A percentile compares a stretch with the other conserved stretches of the same genome.
These are phyloP conservation scores for Asarcornis scutulata DNA, from an alignment of 2,113 vertebrate genomes.

Conservation along the genomic window DNA sequence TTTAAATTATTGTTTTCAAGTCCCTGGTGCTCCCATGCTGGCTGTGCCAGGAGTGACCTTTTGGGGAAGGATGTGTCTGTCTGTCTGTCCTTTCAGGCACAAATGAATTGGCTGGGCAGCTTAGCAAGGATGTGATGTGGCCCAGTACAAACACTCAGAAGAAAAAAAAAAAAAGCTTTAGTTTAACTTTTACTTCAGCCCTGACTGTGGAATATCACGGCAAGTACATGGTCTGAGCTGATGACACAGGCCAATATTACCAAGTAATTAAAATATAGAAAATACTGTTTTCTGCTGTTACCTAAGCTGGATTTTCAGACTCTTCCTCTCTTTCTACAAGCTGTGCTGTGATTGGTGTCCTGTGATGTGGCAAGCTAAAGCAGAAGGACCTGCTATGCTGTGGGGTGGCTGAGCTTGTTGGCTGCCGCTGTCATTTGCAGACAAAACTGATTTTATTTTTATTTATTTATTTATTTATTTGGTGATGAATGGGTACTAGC, in stretches of 20 bases:
- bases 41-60: slow-evolving; percentile 17
- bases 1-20: slow-evolving; percentile 56
- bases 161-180: not conserved
- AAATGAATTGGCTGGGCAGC: slow-evolving; percentile 40
- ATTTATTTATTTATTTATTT: not conserved
- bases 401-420: not conserved
- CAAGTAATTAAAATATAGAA: slow-evolving; percentile 50
- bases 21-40: not conserved
- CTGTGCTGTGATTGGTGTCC: not conserved
- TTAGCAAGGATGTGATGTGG: not conserved
- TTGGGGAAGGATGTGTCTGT: not conserved
- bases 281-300: slow-evolving; percentile 17
- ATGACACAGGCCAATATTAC: not conserved
- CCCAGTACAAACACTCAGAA: not conserved
- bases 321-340: not conserved
- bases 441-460: not conserved
- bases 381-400: not conserved
- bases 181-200: slow-evolving; percentile 11
- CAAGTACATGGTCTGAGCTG: not conserved
- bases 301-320: not conserved
- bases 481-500: not conserved
- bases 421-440: not conserved
- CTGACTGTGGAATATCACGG: not conserved
- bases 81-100: slow-evolving; percentile 50
- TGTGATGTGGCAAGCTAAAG: not conserved